Base-by-base conservation (phyloP, 35 echinoderm and acorn worm species). In the Ophioderma brevispina region DNA sequence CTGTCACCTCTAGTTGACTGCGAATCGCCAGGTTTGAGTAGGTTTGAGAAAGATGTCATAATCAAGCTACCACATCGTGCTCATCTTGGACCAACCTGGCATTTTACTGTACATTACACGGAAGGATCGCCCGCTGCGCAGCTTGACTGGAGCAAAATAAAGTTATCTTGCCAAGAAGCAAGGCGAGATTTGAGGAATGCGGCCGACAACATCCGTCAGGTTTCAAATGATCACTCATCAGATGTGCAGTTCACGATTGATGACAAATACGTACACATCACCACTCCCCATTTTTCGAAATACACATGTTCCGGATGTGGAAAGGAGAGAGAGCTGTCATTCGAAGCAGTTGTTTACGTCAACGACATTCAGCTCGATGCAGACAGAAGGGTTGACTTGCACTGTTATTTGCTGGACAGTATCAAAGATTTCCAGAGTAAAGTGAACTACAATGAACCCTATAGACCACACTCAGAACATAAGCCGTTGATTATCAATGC, bases 1-100 rank as follows among this genome's bases (percentile, higher is more conserved):
- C 55, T 90, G 18, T 82, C 88, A 32, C 88, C 88, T 19, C 3
- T 90, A 0, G 80, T 90, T 0, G 88, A 90, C 31, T 76, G 81
- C 37, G 78, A 82, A 8, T 90, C 88, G 10, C 88, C 88, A 11
- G 88, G 88, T 13, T 70, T 90, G 13, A 33, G 40, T 13, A 39
- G 50, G 15, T 90, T 90, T 32, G 41, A 82, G 2, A 40, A 78
- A 36, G 15, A 46, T 76, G 64, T 90, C 55, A 33, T 39, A n/a
- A 90, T 90, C 32, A 81, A 81, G 28, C 39, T 90, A 19, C 88
- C 88, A 6, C 88, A 90, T 76, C 38, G 80, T 36, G 88, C 88
- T 1, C n/a, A 37, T 40, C 17, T 78, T 35, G 40, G 35, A 21
- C 75, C 85, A 18, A 23, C 35, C n/a, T 87, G 85, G 85, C 32